Conservation (phyloP, 2,797 vertebrate genomes). For the Dendrocincla fuliginosa region DNA sequence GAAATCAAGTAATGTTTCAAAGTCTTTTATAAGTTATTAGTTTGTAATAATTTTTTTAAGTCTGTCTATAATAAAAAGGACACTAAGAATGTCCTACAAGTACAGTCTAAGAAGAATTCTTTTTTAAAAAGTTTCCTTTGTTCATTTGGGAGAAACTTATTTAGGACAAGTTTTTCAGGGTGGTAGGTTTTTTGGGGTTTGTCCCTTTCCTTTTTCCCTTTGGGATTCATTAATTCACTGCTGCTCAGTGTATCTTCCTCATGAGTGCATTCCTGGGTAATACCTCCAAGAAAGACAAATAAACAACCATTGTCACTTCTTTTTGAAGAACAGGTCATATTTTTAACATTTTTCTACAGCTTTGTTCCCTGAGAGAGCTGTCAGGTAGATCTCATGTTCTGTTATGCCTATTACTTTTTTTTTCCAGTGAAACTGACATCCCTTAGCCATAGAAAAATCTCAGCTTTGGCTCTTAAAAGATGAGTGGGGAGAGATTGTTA, state of each 20-base stretch:
- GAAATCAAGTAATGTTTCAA: neutral
- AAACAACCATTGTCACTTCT: neutral
- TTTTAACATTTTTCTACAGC: neutral
- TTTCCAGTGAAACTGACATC: neutral
- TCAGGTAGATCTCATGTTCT: neutral
- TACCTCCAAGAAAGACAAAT: neutral
- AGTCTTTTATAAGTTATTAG: neutral
- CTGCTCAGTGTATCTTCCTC: neutral
- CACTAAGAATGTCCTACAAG: neutral
- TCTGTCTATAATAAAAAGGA: neutral
- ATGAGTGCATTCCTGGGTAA: neutral
- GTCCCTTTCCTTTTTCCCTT: neutral
- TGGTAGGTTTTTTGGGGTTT: neutral
- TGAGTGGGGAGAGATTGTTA: neutral
- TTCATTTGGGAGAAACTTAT: neutral
- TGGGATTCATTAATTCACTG: constrained; percentile 5
- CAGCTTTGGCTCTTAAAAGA: neutral
- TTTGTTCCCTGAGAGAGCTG: neutral
- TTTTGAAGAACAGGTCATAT: neutral
- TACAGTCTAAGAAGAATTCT: neutral
- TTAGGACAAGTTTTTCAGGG: neutral
- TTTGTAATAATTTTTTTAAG: neutral
- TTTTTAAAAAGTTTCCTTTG: neutral
- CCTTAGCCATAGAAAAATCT: neutral
- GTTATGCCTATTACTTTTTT: neutral